Evolutionary conservation across 2,888 invertebrate genomes (phyloP).

Genomic region (Ethmia dodecea): DNA sequence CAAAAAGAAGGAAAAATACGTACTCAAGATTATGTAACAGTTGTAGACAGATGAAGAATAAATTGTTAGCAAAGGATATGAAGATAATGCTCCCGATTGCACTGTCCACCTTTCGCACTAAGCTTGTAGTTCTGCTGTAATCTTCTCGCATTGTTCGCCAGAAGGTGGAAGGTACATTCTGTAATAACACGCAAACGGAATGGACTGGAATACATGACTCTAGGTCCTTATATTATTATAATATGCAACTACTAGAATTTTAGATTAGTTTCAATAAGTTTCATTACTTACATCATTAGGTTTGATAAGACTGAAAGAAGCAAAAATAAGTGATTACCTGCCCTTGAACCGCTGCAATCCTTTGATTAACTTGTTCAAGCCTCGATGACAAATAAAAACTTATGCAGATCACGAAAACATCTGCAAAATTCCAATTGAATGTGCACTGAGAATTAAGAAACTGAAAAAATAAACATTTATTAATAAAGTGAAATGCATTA

Average conservation of each 20-base stretch:
- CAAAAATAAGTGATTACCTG: no score
- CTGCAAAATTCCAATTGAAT: conserved; percentile 83
- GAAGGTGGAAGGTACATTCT: conserved; percentile 39
- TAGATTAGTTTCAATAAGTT: no score
- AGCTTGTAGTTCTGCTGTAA: conserved; percentile 75
- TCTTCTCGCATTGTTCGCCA: conserved; percentile 73
- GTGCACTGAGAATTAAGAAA: conserved; percentile 77
- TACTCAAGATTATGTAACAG: conserved; percentile 81
- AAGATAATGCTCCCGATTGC: conserved; percentile 79
- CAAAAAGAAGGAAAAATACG: conserved; percentile 28
- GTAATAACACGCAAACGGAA: conserved; percentile 8
- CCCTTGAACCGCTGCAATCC: conserved; percentile 37
- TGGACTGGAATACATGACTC: neutral
- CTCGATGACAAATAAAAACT: conserved; percentile 80
- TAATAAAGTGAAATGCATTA: neutral
- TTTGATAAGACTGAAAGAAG: no score
- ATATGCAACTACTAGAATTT: no score
- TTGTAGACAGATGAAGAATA: conserved; percentile 84
- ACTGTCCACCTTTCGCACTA: conserved; percentile 77
- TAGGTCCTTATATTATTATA: no score
- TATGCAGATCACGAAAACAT: conserved; percentile 82
- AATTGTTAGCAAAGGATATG: conserved; percentile 82
- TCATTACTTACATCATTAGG: no score
- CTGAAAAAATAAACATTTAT: conserved; percentile 27
- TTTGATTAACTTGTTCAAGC: conserved; percentile 77